A percentile compares a stretch with the other conserved stretches of the same genome.
Evolutionary conservation across 2,113 vertebrate species (phyloP).

Genomic region (Catharus fuscescens): DNA sequence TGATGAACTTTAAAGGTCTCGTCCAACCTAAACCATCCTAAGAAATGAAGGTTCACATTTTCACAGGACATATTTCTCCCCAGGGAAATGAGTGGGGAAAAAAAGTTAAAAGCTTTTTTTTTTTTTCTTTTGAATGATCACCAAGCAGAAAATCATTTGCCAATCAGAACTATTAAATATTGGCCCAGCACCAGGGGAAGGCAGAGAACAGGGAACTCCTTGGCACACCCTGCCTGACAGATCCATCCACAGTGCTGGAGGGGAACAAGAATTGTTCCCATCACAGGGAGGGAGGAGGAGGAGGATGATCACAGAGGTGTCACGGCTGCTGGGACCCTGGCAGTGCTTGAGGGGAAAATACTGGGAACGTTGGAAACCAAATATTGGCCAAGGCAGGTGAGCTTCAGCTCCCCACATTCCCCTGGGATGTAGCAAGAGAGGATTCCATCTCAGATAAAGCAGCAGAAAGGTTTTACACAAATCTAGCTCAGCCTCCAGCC

Average conservation of each 20-base stretch:
- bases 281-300: background rate
- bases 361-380: conserved; percentile 57
- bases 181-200: conserved; percentile 38
- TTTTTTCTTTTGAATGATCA: background rate
- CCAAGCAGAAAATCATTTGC: background rate
- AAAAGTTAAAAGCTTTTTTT: background rate
- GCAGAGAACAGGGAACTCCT: conserved; percentile 35
- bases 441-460: background rate
- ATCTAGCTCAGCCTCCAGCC: background rate
- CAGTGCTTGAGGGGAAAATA: conserved; percentile 43
- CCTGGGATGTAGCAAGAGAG: background rate
- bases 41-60: background rate
- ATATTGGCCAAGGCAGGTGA: background rate
- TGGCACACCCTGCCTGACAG: background rate
- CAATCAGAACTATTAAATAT: conserved; percentile 57
- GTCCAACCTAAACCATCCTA: background rate
- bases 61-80: background rate
- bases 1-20: background rate
- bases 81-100: background rate
- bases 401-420: conserved; percentile 4
- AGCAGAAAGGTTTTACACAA: background rate
- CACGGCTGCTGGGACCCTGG: background rate
- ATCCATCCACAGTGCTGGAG: conserved; percentile 18
- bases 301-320: conserved; percentile 3
- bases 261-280: background rate